Evolutionary conservation across 2,797 vertebrate genomes (phyloP), one percentile per base, ranked within the genome.

Genomic region (Falco peregrinus): DNA sequence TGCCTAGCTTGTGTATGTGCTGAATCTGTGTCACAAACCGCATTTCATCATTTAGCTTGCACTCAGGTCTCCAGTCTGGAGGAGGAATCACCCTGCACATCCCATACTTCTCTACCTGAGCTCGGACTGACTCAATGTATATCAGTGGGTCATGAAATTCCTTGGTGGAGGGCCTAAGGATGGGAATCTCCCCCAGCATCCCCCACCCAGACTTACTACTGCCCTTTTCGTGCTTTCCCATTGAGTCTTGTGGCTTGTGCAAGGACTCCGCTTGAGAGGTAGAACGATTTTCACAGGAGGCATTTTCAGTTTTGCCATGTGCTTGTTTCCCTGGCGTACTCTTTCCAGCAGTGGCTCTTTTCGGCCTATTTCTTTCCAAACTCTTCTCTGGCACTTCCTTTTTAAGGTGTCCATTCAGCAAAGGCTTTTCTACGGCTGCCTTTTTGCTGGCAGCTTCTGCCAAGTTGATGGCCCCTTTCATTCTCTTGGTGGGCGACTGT

Each of bases 21-120:
- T 99, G 99, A 97, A 99, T 99, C 98, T 99, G 99, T 35, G 99
- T 99, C 95, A 99, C 99, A 84, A 99, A 99, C 85, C 99, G 99
- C 99, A 99, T 99, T 98, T 99, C 99, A 41, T 99, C 99, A 5
- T 99, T 99, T 98, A 99, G 98, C 97, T 99, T 99, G 98, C 99
- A 99, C 98, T 99, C 99, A 2, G 99, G 99, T 97, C 99, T 98
- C 99, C 99, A 99, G 98, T 99, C 99, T 11, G 98, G 89, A 43
- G 99, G 99, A 20, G 99, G 99, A 88, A 99, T 98, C 96, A 99
- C 99, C 60, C 99, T 98, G 97, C 99, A 99, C 98, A 99, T 98
- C 88, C 99, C 99, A 50, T 98, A 98, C 85, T 98, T 98, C 97
- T 99, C 99, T n/a, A 98, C 99, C 98, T 98, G 98, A 97, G 99